Base-by-base conservation (phyloP, 2,797 vertebrate genomes). In the Xenentodon cancila region DNA sequence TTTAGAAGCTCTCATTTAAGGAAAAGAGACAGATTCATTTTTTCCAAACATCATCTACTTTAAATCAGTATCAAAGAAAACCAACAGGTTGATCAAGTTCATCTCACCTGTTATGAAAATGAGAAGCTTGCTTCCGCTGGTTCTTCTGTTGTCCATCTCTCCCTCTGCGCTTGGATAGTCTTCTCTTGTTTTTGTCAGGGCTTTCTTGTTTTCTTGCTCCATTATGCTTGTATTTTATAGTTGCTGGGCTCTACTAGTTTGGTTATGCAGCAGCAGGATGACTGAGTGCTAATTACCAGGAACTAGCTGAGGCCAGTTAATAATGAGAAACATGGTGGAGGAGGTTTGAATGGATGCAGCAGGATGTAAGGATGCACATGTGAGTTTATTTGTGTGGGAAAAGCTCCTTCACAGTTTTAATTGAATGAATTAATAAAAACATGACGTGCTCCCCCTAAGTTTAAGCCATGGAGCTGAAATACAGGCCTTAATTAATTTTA, bases 51-150 rank as follows among this genome's bases (percentile, higher is more conserved):
- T n/a, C 9, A 5, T n/a, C n/a, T 0, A 2, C 11, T 47, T 3
- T 47, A 8, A 5, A 19, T 21, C 1, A 1, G 19, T 12, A 20
- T 47, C n/a, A 52, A 4, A 25, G 25, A 25, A 25, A 25, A 25
- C 25, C 3, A 25, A 25, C 25, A 3, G n/a, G 34, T 37, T 2
- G 7, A 6, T 34, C 32, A 7, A 37, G 43, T 27, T 58, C 22
- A 9, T 77, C 89, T 91, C 77, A 93, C 92, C 92, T 43, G 75
- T 71, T 19, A 88, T 67, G 68, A 85, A 71, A 53, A 9, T 13
- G 3, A 47, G 45, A 47, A 92, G 43, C 79, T 74, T 86, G 65
- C 67, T 58, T 54, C 68, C 70, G 15, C 46, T 21, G 21, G 25
- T 82, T 69, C 53, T 54, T 58, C 64, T 60, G 48, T 53, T 62